phyloP scores from a whole-genome alignment of 2,888 invertebrate genomes.

The Pedicia rivosa region DNA sequence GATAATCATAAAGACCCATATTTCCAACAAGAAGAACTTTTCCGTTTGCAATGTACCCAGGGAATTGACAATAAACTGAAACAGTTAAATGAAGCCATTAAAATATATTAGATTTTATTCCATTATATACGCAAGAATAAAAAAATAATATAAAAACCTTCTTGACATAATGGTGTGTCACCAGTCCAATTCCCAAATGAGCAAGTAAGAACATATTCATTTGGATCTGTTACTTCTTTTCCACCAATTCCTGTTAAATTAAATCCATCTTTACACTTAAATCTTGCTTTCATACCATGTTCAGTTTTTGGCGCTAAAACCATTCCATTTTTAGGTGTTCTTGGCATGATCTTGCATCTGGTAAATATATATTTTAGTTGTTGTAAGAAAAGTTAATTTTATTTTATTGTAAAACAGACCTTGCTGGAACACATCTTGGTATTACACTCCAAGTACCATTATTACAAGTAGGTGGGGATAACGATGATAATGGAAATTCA shows the following conservation, averaged over 20 bases:
- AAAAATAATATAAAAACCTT: conserved; percentile 34
- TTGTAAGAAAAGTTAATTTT: too few species aligned
- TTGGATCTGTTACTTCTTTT: conserved; percentile 27
- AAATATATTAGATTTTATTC: conserved; percentile 1
- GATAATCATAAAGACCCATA: conserved; percentile 90
- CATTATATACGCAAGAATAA: background rate
- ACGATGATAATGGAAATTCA: conserved; percentile 60
- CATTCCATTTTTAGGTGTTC: conserved; percentile 80
- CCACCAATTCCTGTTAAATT: conserved; percentile 53
- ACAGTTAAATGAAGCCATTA: conserved; percentile 23
- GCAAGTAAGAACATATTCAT: conserved; percentile 64
- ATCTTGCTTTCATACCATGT: conserved; percentile 88
- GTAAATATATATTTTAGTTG: too few species aligned
- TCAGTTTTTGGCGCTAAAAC: conserved; percentile 95
- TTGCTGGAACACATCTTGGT: conserved; percentile 68
- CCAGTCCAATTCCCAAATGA: conserved; percentile 93
- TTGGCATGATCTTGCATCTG: conserved; percentile 53
- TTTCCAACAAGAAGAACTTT: conserved; percentile 85
- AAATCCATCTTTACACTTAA: conserved; percentile 87
- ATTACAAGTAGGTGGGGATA: conserved; percentile 67
- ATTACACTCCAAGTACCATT: conserved; percentile 94
- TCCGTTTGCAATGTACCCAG: conserved; percentile 77
- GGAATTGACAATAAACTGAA: conserved; percentile 75
- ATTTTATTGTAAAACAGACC: too few species aligned
- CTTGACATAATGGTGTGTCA: conserved; percentile 69